These are phyloP conservation scores for Epinephelus malabaricus DNA, from an alignment of 2,797 vertebrate genomes.

Conservation along the genomic window DNA sequence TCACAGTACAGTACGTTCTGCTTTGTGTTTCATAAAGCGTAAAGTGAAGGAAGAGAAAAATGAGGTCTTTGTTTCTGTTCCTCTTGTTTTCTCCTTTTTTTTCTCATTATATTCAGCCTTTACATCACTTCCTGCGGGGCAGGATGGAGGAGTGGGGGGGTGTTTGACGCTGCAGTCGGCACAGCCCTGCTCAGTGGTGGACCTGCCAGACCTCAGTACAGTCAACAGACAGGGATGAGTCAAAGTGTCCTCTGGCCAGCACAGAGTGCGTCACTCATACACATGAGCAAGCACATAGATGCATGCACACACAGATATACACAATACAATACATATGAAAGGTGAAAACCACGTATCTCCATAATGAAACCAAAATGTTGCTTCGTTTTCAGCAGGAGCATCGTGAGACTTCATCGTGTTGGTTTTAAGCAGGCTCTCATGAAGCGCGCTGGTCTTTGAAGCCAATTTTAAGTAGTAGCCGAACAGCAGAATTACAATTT, in stretches of 20 bases:
- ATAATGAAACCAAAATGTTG: background rate
- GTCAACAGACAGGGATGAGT: constrained; percentile 80
- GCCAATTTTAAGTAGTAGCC: too few species aligned
- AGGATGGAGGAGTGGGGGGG: constrained; percentile 5
- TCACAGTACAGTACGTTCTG: background rate
- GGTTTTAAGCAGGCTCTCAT: too few species aligned
- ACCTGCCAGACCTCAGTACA: constrained; percentile 78
- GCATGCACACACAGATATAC: constrained; percentile 10
- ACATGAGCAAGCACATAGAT: constrained; percentile 46
- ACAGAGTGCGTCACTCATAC: constrained; percentile 72
- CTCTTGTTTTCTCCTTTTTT: constrained; percentile 15
- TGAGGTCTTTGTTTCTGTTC: constrained; percentile 5
- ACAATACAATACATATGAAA: background rate
- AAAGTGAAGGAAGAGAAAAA: background rate
- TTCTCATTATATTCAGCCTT: constrained; percentile 45
- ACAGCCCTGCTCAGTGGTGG: constrained; percentile 67
- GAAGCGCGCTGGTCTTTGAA: too few species aligned
- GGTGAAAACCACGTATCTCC: background rate
- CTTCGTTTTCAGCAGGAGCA: background rate
- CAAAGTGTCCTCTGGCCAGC: constrained; percentile 79
- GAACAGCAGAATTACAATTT: too few species aligned
- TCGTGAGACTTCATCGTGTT: background rate
- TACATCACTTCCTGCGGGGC: constrained; percentile 62
- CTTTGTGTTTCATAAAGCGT: background rate
- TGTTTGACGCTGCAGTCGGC: constrained; percentile 48